Base-by-base conservation (phyloP, 92 coral and sea anemone species). In the Paramuricea clavata region DNA sequence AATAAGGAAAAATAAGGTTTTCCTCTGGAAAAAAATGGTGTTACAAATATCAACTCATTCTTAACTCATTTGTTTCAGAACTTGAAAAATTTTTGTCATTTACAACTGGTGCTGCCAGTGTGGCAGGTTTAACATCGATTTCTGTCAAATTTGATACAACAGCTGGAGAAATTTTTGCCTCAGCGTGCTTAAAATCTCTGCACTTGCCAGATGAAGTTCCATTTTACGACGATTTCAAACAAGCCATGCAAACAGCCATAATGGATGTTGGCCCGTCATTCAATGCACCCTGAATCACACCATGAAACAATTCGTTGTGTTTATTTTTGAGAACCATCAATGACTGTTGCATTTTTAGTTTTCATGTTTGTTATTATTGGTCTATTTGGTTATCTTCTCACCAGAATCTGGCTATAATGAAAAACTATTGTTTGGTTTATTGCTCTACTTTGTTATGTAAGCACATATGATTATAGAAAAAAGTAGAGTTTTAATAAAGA, bases 131-230 rank as follows among this genome's bases (percentile, higher is more conserved):
- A 15, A 43, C 47, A 54, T 52, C 50, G 52, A 82, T 82, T 54
- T 28, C 76, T 50, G 83, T 72, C 22, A 15, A 36, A 30, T 81
- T 87, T 34, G 81, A 74, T 87, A 86, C 61, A 12, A 86, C 61
- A 12, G 72, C 23, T 71, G 91, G 83, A 73, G 79, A 81, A 39
- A 88, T 88, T 16, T 88, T 88, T 88, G 91, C 88, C 27, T 88
- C 88, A 0, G 75, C 91, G 0, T 88, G 91, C 83, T 49, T 47
- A 12, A 54, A 82, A 22, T 80, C 85, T 35, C 36, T 83, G 31
- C 83, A 82, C 30, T 80, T 82, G 32, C 91, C 91, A 41, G 21
- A 12, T 39, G 56, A 57, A 4, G 85, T 88, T 64, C 39, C 25
- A 21, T 67, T 60, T 7, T 88, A 88, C 39, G 91, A 68, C 8